Evolutionary conservation across 92 coral and sea anemone genomes (phyloP).

Genomic region (Porites divaricata): DNA sequence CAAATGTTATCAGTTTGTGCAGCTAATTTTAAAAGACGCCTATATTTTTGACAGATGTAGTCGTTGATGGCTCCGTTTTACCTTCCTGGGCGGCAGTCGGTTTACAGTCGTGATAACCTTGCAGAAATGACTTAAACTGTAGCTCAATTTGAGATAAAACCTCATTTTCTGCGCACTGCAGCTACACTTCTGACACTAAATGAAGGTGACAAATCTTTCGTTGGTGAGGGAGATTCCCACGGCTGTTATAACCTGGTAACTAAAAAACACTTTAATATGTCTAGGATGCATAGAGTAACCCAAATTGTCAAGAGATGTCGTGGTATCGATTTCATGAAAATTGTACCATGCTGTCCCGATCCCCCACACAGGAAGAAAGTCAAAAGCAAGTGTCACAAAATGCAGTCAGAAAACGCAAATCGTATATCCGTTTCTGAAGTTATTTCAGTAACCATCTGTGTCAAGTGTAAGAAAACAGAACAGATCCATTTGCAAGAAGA

Average conservation of each 20-base stretch:
- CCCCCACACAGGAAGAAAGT: constrained; percentile 1
- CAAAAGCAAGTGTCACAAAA: neutral
- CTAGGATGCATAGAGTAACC: constrained; percentile 8
- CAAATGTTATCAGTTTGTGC: constrained; percentile 39
- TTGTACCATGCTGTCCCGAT: constrained; percentile 17
- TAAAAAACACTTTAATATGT: constrained; percentile 28
- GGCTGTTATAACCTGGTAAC: neutral
- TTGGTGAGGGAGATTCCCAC: neutral
- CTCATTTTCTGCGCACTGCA: neutral
- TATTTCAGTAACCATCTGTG: neutral
- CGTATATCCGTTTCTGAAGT: neutral
- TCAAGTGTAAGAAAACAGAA: neutral
- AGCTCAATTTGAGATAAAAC: neutral
- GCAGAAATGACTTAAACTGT: constrained; percentile 6
- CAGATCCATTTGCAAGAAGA: neutral
- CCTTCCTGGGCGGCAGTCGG: constrained; percentile 1
- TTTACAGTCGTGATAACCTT: constrained; percentile 17
- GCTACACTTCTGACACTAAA: neutral
- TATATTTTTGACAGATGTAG: neutral
- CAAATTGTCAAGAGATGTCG: constrained; percentile 8
- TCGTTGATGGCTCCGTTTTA: neutral
- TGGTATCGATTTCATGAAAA: constrained; percentile 25
- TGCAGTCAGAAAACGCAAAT: neutral
- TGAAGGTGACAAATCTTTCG: neutral
- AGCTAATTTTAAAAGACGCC: constrained; percentile 35